Evolutionary conservation across 2,888 invertebrate species (phyloP).

Genomic region (Crematogaster levior): DNA sequence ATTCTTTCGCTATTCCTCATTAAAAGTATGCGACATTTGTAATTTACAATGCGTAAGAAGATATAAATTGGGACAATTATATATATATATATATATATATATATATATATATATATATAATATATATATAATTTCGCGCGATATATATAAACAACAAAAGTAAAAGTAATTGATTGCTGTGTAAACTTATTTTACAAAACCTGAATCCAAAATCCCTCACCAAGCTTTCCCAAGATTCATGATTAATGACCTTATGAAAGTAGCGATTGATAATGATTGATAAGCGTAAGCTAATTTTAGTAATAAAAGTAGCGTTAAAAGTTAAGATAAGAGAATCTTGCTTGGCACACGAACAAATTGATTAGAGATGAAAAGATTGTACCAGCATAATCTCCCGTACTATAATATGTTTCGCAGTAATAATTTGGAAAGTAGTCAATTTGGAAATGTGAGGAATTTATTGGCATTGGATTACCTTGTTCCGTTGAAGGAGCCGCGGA

Average conservation of each 20-base stretch:
- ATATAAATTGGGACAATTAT: constrained; percentile 5
- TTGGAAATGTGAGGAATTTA: constrained; percentile 55
- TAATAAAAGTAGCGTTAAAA: constrained; percentile 19
- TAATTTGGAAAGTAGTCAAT: constrained; percentile 58
- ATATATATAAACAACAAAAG: constrained; percentile 27
- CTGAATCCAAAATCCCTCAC: constrained; percentile 63
- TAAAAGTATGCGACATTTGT: constrained; percentile 11
- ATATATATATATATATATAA: not conserved
- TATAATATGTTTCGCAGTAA: constrained; percentile 42
- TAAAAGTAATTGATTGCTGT: constrained; percentile 28
- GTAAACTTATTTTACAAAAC: constrained; percentile 46
- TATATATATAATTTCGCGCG: no score
- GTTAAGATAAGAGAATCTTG: constrained; percentile 9
- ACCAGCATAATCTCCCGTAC: not conserved
- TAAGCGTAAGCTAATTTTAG: constrained; percentile 60
- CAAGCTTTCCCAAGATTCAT: constrained; percentile 72
- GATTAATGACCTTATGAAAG: constrained; percentile 26
- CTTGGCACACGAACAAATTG: not conserved
- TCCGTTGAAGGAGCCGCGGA: constrained; percentile 85
- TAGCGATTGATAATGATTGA: constrained; percentile 25
- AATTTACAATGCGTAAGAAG: constrained; percentile 16
- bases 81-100: not conserved
- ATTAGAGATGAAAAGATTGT: constrained; percentile 5
- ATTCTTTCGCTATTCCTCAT: not conserved
- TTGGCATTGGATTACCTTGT: constrained; percentile 82